Base-by-base conservation (phyloP, 2,888 invertebrate species). In the Siphlonurus alternatus region DNA sequence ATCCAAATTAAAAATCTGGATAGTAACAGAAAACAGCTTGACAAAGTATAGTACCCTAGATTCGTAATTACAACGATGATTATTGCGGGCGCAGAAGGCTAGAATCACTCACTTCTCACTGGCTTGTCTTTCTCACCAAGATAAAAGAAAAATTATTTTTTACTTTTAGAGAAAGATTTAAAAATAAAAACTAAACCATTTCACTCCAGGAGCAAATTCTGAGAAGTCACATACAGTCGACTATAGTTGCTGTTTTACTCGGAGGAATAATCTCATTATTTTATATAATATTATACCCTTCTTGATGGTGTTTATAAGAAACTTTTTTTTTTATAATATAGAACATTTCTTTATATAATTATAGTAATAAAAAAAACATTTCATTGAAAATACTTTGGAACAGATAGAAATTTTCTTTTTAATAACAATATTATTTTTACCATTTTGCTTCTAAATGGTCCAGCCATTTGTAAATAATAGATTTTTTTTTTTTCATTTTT, bases 401-500 rank as follows among this genome's bases (percentile, higher is more conserved):
- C 63, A 63, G 59, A 63, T 63, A 63, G 63, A 63, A 63, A 56
- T 63, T 59, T 59, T 54, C 63, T 63, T 63, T 59, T 38, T 62
- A 56, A 56, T 56, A 56, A 59, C 63, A 63, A 63, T 56, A 59
- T n/a, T 54, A 56, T 63, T 63, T 59, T 38, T 38, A 38, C 38
- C 38, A 10, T 38, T 38, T 38, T 38, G 5, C 15, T 38, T 63
- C 63, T 63, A 63, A 63, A 63, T 63, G 63, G 63, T 63, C 63
- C 63, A 63, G 63, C 63, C 63, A 63, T 63, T 63, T 63, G 23
- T 56, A 56, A 56, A 59, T 63, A 59, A 62, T 51, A 62, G 24
- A 62, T 62, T 53, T 62, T 59, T 63, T 63, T 56, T 59, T 59
- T 59, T 63, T 59, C 63, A 56, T 63, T 51, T 63, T 59, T 59